Percentiles rank a stretch among this genome's conserved stretches.
Evolutionary conservation across 2,797 vertebrate genomes (phyloP).

Genomic region (Pseudocheirus occidentalis): DNA sequence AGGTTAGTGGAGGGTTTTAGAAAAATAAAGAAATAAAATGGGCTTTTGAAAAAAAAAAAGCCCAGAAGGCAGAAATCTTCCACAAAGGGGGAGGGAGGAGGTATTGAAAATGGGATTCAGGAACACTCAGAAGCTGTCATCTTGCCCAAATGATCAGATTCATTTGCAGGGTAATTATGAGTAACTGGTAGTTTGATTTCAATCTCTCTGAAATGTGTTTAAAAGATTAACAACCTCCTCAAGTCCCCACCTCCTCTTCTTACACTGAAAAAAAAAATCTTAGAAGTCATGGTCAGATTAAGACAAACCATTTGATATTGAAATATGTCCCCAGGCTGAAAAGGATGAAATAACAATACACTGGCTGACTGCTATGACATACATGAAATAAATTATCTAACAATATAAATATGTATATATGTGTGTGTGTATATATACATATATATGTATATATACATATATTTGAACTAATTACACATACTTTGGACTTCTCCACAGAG

Average conservation of each 20-base stretch:
- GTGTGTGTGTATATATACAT: too few species aligned
- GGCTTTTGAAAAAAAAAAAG: not conserved
- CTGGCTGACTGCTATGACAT: constrained; percentile 17
- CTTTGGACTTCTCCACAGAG: constrained; percentile 61
- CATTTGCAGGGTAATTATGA: constrained; percentile 10
- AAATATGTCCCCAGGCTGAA: constrained; percentile 62
- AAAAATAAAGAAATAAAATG: not conserved
- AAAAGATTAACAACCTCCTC: constrained; percentile 37
- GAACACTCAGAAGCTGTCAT: constrained; percentile 51
- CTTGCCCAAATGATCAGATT: constrained; percentile 27
- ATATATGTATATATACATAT: not conserved
- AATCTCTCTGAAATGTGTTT: constrained; percentile 66
- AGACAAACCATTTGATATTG: constrained; percentile 58
- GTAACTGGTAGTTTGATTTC: constrained; percentile 32
- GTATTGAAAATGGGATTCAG: constrained; percentile 32
- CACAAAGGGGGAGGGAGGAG: not conserved
- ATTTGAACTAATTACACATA: constrained; percentile 69
- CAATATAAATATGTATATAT: too few species aligned
- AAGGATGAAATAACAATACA: constrained; percentile 58
- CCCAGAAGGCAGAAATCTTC: not conserved
- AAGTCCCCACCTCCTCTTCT: not conserved
- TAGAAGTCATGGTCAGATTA: constrained; percentile 55
- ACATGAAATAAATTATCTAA: constrained; percentile 59
- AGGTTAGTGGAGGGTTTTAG: not conserved
- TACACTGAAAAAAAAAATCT: constrained; percentile 58